Evolutionary conservation across 2,797 vertebrate species (phyloP), one percentile per base, ranked within the genome.

Genomic region (Rousettus madagascariensis): DNA sequence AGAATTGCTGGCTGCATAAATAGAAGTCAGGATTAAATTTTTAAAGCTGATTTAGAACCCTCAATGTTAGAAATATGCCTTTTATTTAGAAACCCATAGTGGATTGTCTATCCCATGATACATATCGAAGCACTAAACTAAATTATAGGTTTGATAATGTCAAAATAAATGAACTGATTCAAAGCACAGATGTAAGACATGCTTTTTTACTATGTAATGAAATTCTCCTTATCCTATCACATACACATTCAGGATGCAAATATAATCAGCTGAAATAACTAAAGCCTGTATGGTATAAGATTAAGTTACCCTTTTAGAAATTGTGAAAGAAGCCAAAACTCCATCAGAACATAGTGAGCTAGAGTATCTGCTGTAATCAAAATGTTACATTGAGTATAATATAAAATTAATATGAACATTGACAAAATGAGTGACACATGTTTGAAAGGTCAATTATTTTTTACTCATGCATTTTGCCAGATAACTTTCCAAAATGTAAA

Each of bases 1-100:
- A 41, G 24, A 65, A n/a, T 66, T 41, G 93, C 20, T 46, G 87
- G 53, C 24, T 77, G 71, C 89, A 77, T 89, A 96, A 96, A 97
- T 94, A 59, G 86, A 97, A 95, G 0, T 15, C 71, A 43, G 59
- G 85, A 46, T 9, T 0, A 66, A 85, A 85, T 66, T 90, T 96
- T 72, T 84, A 46, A 91, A 79, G n/a, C 16, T 63, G 55, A 86
- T 43, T 84, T 82, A 33, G 26, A 85, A 72, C 1, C 43, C 26
- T 75, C 16, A 38, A 17, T 71, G 85, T 78, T 74, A 94, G 20
- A 65, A 71, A 92, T 28, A 83, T 28, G 26, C 7, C 84, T 86
- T 86, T 3, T 9, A 36, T 49, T 88, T 74, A 91, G 94, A 95
- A 92, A 68, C 0, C 0, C 1, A 49, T 4, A 38, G 17, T 66